Percentiles rank a stretch among this genome's conserved stretches.
phyloP scores from a whole-genome alignment of 92 coral and sea anemone species.

The Nematostella vectensis region DNA sequence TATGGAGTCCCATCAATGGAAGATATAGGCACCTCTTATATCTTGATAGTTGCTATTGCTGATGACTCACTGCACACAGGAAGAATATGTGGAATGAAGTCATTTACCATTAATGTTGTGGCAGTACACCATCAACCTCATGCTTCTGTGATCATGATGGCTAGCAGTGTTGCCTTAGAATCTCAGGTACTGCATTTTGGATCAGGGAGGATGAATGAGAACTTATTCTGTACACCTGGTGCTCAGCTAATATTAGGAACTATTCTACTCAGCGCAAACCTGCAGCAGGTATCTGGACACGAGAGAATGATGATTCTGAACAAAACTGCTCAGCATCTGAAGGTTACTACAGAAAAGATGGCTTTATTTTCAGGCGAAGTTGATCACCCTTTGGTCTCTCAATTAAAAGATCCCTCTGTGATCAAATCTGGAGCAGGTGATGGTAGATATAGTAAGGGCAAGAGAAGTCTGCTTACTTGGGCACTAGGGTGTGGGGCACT shows the following conservation, averaged over 20 bases:
- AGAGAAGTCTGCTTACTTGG: slow-evolving; percentile 72
- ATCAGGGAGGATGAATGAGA: slow-evolving; percentile 7
- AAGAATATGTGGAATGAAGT: slow-evolving; percentile 67
- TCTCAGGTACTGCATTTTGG: slow-evolving; percentile 2
- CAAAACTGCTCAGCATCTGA: slow-evolving; percentile 45
- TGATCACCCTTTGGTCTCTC: slow-evolving; percentile 50
- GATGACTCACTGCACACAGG: slow-evolving; percentile 39
- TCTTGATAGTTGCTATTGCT: slow-evolving; percentile 75
- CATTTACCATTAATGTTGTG: slow-evolving; percentile 61
- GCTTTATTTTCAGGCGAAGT: slow-evolving; percentile 45
- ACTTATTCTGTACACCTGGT: slow-evolving; percentile 55
- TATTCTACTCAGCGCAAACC: slow-evolving; percentile 39
- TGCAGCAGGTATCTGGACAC: slow-evolving; percentile 55
- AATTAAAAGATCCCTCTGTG: slow-evolving; percentile 63
- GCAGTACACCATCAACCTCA: slow-evolving; percentile 10
- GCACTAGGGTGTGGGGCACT: slow-evolving; percentile 80
- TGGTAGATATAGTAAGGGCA: slow-evolving; percentile 65
- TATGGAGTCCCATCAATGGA: slow-evolving; percentile 74
- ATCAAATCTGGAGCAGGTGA: slow-evolving; percentile 83
- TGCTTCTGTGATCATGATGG: slow-evolving; percentile 13
- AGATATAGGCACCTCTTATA: slow-evolving; percentile 55
- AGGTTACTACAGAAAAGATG: slow-evolving; percentile 29
- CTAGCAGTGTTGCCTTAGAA: slow-evolving; percentile 14
- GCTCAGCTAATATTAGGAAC: slow-evolving; percentile 56
- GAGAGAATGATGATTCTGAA: slow-evolving; percentile 33